A percentile compares a stretch with the other conserved stretches of the same genome.
phyloP scores from a whole-genome alignment of 1,140 invertebrate genomes.

The Philopotamus ludificatus region DNA sequence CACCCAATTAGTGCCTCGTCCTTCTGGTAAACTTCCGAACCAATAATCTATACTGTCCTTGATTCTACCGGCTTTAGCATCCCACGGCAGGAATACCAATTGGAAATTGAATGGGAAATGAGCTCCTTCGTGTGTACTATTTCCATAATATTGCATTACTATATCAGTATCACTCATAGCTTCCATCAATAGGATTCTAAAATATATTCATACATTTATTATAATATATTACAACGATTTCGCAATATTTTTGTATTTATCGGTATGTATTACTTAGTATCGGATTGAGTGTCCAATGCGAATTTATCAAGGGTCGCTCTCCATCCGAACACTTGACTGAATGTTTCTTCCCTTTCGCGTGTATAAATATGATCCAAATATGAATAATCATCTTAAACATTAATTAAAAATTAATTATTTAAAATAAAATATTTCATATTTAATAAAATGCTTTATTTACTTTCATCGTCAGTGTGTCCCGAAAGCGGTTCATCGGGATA shows the following conservation, averaged over 20 bases:
- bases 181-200: constrained; percentile 57
- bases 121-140: constrained; percentile 51
- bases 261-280: constrained; percentile 31
- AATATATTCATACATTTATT: constrained; percentile 14
- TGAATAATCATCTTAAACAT: constrained; percentile 54
- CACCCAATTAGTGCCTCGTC: constrained; percentile 50
- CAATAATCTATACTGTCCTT: constrained; percentile 46
- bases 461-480: constrained; percentile 34
- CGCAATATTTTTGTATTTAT: not conserved
- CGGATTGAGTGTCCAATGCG: constrained; percentile 37
- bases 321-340: constrained; percentile 62
- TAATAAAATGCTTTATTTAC: constrained; percentile 10
- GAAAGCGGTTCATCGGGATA: constrained; percentile 56
- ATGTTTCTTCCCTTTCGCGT: constrained; percentile 60
- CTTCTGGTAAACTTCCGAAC: constrained; percentile 47
- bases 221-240: not conserved
- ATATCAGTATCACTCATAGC: constrained; percentile 54
- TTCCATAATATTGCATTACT: constrained; percentile 59
- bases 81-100: constrained; percentile 43
- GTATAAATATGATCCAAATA: constrained; percentile 65
- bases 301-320: constrained; percentile 61
- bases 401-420: not conserved
- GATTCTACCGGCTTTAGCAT: constrained; percentile 45
- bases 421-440: not conserved
- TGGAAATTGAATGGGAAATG: constrained; percentile 65